Evolutionary conservation across 2,113 vertebrate genomes (phyloP), one percentile per base, ranked within the genome.

Genomic region (Nannobrachium achirus): DNA sequence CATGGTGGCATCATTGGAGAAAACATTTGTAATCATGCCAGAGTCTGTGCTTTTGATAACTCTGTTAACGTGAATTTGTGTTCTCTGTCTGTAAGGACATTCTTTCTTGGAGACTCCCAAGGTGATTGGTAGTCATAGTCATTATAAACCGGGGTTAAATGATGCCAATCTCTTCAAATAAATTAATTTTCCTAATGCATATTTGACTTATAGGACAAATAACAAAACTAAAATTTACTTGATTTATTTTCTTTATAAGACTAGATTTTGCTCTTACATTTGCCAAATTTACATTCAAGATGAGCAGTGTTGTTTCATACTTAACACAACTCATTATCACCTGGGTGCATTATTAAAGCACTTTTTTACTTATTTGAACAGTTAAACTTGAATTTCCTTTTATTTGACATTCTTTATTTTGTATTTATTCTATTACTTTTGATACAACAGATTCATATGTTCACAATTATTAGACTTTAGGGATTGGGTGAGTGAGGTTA

Each of bases 331-430:
- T 65, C 52, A 15, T 7, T 49, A 55, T 77, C 68, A 71, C 18
- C 18, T 63, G 33, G 59, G 68, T 85, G 66, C 60, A 67, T 73
- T 53, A 42, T 80, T 45, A 48, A 62, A 44, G 74, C 78, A 76
- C 75, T 72, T 84, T 70, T 56, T 56, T 15, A 46, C 0, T 55
- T 20, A 16, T 56, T 7, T 72, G 55, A 62, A 56, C 44, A 11
- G 18, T 50, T 73, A 76, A 86, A 89, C 86, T 87, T 86, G 78
- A 87, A 86, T 79, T 73, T 60, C 49, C 8, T 72, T 66, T 19
- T 49, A 48, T 71, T 62, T 10, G 13, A 45, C 16, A 41, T 9
- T 9, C 9, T 55, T 55, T 55, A 13, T 33, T 53, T 63, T 66
- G 42, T 4, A 75, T 79, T 82, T 78, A 77, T 82, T 76, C 0